Evolutionary conservation across 1,140 invertebrate species (phyloP).

Genomic region (Tetragonula clypearis): DNA sequence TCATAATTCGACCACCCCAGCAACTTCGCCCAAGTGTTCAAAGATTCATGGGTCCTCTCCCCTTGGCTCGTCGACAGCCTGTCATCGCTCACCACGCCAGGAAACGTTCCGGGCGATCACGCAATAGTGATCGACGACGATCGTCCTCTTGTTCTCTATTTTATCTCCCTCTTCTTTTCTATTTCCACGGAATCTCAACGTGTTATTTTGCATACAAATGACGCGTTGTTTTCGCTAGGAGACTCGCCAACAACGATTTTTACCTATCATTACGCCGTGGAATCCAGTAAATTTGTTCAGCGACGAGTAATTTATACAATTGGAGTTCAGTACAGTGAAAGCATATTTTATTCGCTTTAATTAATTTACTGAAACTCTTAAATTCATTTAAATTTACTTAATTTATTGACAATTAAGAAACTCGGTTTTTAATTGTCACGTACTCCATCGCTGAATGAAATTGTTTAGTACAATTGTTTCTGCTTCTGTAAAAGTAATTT

Average conservation of each 20-base stretch:
- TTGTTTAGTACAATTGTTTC: too few species aligned
- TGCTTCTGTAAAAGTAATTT: too few species aligned
- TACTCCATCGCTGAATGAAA: too few species aligned
- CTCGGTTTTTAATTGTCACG: too few species aligned
- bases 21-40: conserved; percentile 37
- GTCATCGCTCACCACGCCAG: conserved; percentile 25
- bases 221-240: not conserved
- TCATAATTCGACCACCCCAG: conserved; percentile 47
- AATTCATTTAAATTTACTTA: too few species aligned
- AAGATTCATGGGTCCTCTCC: conserved; percentile 35
- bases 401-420: too few species aligned
- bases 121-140: conserved; percentile 33
- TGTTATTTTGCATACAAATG: conserved; percentile 26
- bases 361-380: too few species aligned
- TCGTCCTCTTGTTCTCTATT: conserved; percentile 1
- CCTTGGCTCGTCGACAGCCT: conserved; percentile 1
- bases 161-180: not conserved
- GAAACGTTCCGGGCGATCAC: conserved; percentile 31
- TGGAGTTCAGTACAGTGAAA: too few species aligned
- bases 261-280: not conserved
- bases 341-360: too few species aligned
- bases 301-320: too few species aligned
- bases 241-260: not conserved
- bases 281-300: too few species aligned
- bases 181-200: not conserved